phyloP scores from a whole-genome alignment of 1,140 invertebrate species.

The Zaprionus lachaisei region DNA sequence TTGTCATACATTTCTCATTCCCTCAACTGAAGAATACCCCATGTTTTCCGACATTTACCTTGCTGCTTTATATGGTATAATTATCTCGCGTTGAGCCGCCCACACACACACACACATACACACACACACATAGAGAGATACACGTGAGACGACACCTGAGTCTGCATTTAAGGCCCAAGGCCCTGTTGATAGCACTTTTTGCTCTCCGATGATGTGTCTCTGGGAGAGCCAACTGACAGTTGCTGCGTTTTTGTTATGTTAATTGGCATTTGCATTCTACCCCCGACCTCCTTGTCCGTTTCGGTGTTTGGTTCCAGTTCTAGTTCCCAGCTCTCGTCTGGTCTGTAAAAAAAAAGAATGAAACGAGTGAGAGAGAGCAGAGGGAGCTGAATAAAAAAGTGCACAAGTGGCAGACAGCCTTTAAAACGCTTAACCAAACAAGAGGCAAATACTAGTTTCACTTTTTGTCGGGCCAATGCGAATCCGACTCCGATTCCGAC shows the following conservation, averaged over 20 bases:
- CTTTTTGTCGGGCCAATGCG: slow-evolving; percentile 57
- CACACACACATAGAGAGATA: background rate
- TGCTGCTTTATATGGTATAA: slow-evolving; percentile 30
- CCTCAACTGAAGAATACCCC: background rate
- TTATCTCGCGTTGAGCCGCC: slow-evolving; percentile 55
- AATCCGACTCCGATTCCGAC: slow-evolving; percentile 28
- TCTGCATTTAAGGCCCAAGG: slow-evolving; percentile 67
- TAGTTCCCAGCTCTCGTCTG: slow-evolving; percentile 29
- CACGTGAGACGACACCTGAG: slow-evolving; percentile 75
- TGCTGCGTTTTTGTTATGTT: slow-evolving; percentile 69
- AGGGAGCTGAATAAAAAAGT: background rate
- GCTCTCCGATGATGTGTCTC: slow-evolving; percentile 6
- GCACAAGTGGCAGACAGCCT: slow-evolving; percentile 56
- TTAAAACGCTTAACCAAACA: slow-evolving; percentile 81
- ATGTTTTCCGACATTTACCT: background rate
- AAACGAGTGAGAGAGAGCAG: background rate
- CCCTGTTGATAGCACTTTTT: slow-evolving; percentile 36
- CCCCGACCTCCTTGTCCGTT: slow-evolving; percentile 5
- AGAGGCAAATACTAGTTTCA: slow-evolving; percentile 73
- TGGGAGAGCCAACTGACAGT: slow-evolving; percentile 17
- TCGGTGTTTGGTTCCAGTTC: slow-evolving; percentile 15
- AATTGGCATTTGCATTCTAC: slow-evolving; percentile 71
- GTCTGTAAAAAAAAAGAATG: slow-evolving; percentile 5
- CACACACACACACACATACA: slow-evolving; percentile 43
- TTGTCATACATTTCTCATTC: background rate